phyloP scores from a whole-genome alignment of 2,888 invertebrate species.

The Folsomia manolachei region DNA sequence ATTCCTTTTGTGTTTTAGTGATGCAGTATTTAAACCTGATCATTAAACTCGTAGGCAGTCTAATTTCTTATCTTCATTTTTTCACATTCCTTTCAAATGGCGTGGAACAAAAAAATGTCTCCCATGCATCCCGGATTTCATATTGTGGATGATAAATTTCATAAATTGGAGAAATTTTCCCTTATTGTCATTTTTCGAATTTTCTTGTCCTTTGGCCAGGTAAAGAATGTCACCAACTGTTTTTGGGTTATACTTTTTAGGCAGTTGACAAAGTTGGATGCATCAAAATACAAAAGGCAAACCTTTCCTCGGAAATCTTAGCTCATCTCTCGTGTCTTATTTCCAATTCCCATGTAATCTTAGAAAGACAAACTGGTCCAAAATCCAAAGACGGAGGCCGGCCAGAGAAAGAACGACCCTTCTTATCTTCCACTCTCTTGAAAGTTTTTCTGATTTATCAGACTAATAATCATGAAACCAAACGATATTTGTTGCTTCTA shows the following conservation, averaged over 20 bases:
- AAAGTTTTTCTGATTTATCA: conserved; percentile 13
- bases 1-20: not conserved
- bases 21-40: not conserved
- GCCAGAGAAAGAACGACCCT: conserved; percentile 4
- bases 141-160: no score
- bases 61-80: not conserved
- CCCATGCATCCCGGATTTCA: no score
- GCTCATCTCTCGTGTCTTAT: not conserved
- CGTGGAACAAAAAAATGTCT: not conserved
- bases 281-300: not conserved
- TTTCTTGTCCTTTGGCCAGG: no score
- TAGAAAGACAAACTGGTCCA: not conserved
- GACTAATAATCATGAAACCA: conserved; percentile 8
- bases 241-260: not conserved
- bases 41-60: not conserved
- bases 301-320: not conserved
- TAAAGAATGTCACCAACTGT: conserved; percentile 1
- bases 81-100: not conserved
- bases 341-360: not conserved
- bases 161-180: no score
- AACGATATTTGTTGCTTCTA: not conserved
- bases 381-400: not conserved
- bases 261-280: conserved; percentile 5
- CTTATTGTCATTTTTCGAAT: no score
- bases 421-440: conserved; percentile 3